Conservation (phyloP, 2,888 invertebrate genomes). For the Lydus trimaculatus region DNA sequence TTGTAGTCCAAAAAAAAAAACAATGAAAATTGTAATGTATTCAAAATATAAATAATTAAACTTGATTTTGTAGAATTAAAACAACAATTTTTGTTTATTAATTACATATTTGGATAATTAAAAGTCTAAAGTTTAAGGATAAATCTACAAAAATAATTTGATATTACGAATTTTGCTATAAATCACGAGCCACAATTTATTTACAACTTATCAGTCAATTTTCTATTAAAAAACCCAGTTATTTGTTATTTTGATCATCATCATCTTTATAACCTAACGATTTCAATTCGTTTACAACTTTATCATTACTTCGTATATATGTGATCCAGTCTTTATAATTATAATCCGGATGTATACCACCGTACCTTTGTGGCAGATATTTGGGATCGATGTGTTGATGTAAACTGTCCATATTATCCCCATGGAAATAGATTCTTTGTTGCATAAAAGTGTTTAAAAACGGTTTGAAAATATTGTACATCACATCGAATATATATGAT, state of each 20-base stretch:
- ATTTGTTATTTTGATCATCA: background rate
- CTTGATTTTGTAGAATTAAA: background rate
- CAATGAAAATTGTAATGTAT: background rate
- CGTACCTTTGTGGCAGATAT: conserved; percentile 72
- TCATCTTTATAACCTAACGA: conserved; percentile 62
- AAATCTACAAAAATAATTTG: background rate
- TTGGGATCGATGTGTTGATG: conserved; percentile 75
- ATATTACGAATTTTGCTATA: background rate
- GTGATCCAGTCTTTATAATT: conserved; percentile 79
- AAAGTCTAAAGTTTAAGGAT: background rate
- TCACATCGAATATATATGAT: conserved; percentile 82
- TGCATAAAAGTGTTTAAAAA: conserved; percentile 74
- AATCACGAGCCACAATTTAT: background rate
- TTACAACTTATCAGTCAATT: background rate
- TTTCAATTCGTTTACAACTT: conserved; percentile 69
- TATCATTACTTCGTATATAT: conserved; percentile 65
- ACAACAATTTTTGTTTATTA: conserved; percentile 1
- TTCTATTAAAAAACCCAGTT: background rate
- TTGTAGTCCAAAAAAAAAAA: too few relatives aligned
- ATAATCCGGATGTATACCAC: conserved; percentile 72
- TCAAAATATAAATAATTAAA: background rate
- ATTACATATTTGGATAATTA: background rate
- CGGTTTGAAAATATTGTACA: conserved; percentile 80
- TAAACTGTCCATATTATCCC: conserved; percentile 72
- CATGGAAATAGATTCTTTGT: conserved; percentile 71